phyloP scores from a whole-genome alignment of 2,797 vertebrate species.

The Bryconaethiops microstoma region DNA sequence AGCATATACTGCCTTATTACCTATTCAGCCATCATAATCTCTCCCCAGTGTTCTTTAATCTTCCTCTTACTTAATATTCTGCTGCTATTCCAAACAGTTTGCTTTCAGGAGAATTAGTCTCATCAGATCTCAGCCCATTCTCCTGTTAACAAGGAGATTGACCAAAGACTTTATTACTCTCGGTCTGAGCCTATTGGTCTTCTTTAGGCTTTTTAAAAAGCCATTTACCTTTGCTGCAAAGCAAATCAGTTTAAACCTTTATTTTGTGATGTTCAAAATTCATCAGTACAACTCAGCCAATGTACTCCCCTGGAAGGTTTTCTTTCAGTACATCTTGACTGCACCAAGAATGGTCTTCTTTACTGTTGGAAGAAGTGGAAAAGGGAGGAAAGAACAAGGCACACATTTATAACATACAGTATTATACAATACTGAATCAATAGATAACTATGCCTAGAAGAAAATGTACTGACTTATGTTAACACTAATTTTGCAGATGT shows the following conservation, averaged over 20 bases:
- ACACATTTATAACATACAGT: too few relatives aligned
- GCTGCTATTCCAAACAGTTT: background rate
- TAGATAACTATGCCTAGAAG: background rate
- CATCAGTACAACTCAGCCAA: background rate
- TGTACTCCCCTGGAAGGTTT: background rate
- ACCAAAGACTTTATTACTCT: background rate
- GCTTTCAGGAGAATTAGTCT: background rate
- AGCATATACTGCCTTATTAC: conserved; percentile 12
- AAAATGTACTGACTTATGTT: background rate
- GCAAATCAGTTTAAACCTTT: background rate
- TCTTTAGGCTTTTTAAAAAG: background rate
- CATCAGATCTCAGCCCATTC: background rate
- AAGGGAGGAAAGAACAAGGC: background rate
- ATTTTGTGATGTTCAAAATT: too few relatives aligned
- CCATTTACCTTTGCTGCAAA: background rate
- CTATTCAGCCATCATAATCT: conserved; percentile 14
- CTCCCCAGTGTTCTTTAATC: conserved; percentile 4
- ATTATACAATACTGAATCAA: background rate
- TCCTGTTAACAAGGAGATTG: background rate
- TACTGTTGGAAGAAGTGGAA: background rate
- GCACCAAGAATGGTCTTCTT: background rate
- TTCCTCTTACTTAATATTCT: conserved; percentile 22
- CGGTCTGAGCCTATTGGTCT: background rate
- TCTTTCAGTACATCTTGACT: background rate
- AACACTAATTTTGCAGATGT: too few relatives aligned